A percentile compares a stretch with the other conserved stretches of the same genome.
phyloP scores from a whole-genome alignment of 1,140 invertebrate species.

The Thrips palmi region DNA sequence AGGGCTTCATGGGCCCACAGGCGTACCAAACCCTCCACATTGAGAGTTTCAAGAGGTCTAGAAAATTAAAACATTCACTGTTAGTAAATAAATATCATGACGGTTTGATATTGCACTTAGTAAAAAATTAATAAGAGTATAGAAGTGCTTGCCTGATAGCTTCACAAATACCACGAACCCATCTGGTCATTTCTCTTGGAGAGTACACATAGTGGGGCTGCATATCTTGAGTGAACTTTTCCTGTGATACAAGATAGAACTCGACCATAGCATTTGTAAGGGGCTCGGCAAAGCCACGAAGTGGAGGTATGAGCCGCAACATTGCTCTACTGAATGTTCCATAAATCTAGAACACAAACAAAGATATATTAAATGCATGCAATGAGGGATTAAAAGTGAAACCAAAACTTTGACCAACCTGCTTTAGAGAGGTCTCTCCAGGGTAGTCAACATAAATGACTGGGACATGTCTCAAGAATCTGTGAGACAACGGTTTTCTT shows the following conservation, averaged over 20 bases:
- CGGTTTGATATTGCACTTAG: background rate
- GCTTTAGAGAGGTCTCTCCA: slow-evolving; percentile 88
- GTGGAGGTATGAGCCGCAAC: slow-evolving; percentile 74
- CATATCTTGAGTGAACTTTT: slow-evolving; percentile 98
- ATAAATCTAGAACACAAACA: slow-evolving; percentile 54
- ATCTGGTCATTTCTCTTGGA: slow-evolving; percentile 97
- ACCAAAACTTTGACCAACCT: slow-evolving; percentile 42
- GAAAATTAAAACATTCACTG: background rate
- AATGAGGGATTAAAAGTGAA: slow-evolving; percentile 4
- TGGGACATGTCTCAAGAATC: slow-evolving; percentile 86
- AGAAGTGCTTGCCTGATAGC: slow-evolving; percentile 48
- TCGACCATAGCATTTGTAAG: slow-evolving; percentile 98
- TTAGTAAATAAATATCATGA: background rate
- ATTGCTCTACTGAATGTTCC: slow-evolving; percentile 96
- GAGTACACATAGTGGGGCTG: slow-evolving; percentile 99
- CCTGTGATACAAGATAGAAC: slow-evolving; percentile 92
- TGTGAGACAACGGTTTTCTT: slow-evolving; percentile 88
- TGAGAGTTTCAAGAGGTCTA: slow-evolving; percentile 74
- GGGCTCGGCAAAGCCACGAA: slow-evolving; percentile 86
- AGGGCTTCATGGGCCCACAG: slow-evolving; percentile 98
- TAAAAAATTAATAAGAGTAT: background rate
- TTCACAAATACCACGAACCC: slow-evolving; percentile 98
- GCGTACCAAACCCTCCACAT: slow-evolving; percentile 85
- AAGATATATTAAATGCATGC: too few relatives aligned
- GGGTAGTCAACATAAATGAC: slow-evolving; percentile 99